Evolutionary conservation across 2,888 invertebrate species (phyloP), one percentile per base, ranked within the genome.

Genomic region (Lypha dubia): DNA sequence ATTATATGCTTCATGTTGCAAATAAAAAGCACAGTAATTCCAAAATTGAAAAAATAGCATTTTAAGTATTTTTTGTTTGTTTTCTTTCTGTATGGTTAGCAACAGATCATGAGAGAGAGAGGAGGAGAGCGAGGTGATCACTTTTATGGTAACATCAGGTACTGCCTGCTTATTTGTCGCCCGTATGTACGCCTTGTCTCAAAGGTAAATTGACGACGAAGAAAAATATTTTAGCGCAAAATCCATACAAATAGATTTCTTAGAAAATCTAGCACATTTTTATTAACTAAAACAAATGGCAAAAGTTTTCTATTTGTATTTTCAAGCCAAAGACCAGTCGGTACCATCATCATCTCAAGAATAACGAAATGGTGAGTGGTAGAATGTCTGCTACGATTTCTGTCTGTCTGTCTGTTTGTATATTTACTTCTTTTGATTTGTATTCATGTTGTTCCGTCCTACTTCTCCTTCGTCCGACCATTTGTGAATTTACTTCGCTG

Each of bases 111-210:
- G n/a, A 63, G 35, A 9, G 20, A 17, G 7, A 44, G 24, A 49
- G 17, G 38, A 15, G 6, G 32, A 53, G 60, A n/a, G n/a, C n/a
- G n/a, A 35, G 38, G 65, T 71, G 75, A 81, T 77, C 74, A 73
- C 81, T 74, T 84, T 84, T 84, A 81, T 84, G 81, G 84, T 35
- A 81, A 74, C 81, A 80, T 62, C 80, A 65, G 65, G 67, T 77
- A 63, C 35, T 41, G 63, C 11, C 11, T 24, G 38, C 44, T 11
- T 44, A 41, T 41, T 46, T 5, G 22, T 46, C 20, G 22, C 22
- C 17, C 56, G 7, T 49, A 35, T 11, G 44, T 15, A 22, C 15
- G 28, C 13, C 3, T 28, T 65, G 68, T 73, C 70, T 74, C 62
- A 63, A 70, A 81, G 63, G 75, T 81, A 81, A 63, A 63, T 70